Evolutionary conservation across 2,113 vertebrate genomes (phyloP).

Genomic region (Physeter macrocephalus): DNA sequence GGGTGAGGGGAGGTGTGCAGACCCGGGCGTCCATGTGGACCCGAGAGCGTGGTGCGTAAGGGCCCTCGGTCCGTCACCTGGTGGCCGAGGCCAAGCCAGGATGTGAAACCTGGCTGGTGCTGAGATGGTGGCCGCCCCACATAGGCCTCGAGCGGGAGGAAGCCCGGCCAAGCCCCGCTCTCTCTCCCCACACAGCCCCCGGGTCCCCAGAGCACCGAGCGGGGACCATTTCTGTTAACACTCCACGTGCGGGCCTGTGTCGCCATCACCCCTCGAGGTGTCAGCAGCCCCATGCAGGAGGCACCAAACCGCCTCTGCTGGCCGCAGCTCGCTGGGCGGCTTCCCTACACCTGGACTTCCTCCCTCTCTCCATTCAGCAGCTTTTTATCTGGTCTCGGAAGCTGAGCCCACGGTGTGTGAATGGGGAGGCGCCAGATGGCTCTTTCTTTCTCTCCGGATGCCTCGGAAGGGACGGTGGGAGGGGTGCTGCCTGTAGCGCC

Average conservation of each 20-base stretch:
- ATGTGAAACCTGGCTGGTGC: too few species aligned
- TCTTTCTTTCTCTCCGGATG: neutral
- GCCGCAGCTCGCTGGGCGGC: fast-evolving
- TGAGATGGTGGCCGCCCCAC: fast-evolving
- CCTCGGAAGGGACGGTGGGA: neutral
- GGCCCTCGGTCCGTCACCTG: too few species aligned
- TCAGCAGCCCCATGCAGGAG: too few species aligned
- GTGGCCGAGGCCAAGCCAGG: neutral
- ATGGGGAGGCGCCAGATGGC: neutral
- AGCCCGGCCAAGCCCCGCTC: fast-evolving
- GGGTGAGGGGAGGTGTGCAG: neutral
- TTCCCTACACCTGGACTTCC: neutral
- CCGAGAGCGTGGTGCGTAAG: fast-evolving
- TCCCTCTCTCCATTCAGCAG: neutral
- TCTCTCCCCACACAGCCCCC: neutral
- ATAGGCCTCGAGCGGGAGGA: neutral
- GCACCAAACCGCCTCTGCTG: neutral
- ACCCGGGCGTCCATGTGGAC: fast-evolving
- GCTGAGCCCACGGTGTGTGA: neutral
- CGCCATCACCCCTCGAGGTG: fast-evolving
- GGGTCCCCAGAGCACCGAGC: fast-evolving
- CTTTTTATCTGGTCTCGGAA: neutral
- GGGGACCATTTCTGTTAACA: fast-evolving
- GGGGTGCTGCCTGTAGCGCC: too few species aligned
- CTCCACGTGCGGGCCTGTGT: fast-evolving